A percentile compares a stretch with the other conserved stretches of the same genome.
Conservation (phyloP, 2,888 invertebrate genomes). For the Stenodema calcarata region DNA sequence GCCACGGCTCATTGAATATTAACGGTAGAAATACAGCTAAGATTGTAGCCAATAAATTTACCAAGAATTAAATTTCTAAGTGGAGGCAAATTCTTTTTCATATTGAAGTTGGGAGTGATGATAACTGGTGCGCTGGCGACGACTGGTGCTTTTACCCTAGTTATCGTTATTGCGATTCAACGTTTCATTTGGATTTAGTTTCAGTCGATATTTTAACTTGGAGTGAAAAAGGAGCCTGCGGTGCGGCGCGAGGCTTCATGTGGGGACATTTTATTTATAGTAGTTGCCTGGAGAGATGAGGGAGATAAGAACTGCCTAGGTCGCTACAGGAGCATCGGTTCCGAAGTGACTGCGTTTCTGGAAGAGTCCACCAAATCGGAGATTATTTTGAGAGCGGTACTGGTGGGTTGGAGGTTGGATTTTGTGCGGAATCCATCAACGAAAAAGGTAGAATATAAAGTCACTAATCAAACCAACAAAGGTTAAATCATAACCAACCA, state of each 20-base stretch:
- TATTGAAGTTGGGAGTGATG: too few relatives aligned
- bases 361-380: not conserved
- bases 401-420: not conserved
- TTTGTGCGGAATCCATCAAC: not conserved
- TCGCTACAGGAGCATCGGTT: not conserved
- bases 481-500: too few relatives aligned
- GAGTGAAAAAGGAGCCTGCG: not conserved
- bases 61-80: too few relatives aligned
- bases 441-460: too few relatives aligned
- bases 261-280: not conserved
- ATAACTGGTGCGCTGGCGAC: too few relatives aligned
- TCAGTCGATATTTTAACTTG: not conserved
- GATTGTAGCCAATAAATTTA: too few relatives aligned
- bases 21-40: too few relatives aligned
- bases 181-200: not conserved
- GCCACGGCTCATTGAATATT: too few relatives aligned
- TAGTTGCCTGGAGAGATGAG: not conserved
- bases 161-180: not conserved
- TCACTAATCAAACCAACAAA: too few relatives aligned
- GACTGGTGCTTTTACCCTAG: too few relatives aligned
- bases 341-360: not conserved
- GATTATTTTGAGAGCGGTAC: not conserved
- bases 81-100: too few relatives aligned
- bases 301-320: not conserved
- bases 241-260: not conserved